Evolutionary conservation across 2,888 invertebrate genomes (phyloP).

Genomic region (Suillia variegata): DNA sequence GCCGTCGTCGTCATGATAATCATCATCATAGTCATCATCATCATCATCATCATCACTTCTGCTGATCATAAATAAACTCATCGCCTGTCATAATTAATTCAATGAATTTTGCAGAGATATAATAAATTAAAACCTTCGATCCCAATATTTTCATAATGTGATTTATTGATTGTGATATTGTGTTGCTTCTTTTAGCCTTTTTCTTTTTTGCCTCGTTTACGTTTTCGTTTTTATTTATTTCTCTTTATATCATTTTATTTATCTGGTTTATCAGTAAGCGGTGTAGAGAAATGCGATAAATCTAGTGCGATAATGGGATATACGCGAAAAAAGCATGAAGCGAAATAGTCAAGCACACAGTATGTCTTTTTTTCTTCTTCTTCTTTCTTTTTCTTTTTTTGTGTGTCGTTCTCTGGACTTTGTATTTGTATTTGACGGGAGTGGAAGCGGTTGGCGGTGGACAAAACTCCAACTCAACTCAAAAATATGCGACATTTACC

Average conservation of each 20-base stretch:
- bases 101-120: constrained; percentile 35
- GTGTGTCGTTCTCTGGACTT: too few species aligned
- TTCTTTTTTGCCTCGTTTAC: neutral
- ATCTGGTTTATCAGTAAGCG: neutral
- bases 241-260: neutral
- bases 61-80: constrained; percentile 39
- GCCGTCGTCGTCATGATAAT: too few species aligned
- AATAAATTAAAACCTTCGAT: constrained; percentile 20
- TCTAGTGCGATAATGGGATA: neutral
- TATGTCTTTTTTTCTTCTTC: too few species aligned
- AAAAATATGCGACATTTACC: too few species aligned
- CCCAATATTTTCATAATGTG: constrained; percentile 13
- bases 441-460: too few species aligned
- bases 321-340: neutral
- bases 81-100: constrained; percentile 51
- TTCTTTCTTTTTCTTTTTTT: too few species aligned
- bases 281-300: neutral
- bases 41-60: too few species aligned
- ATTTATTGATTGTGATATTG: constrained; percentile 13
- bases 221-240: neutral
- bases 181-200: neutral
- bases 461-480: too few species aligned
- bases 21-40: too few species aligned
- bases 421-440: too few species aligned
- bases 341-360: too few species aligned